Base-by-base conservation (phyloP, 1,140 invertebrate genomes). In the Solenopsis fugax region DNA sequence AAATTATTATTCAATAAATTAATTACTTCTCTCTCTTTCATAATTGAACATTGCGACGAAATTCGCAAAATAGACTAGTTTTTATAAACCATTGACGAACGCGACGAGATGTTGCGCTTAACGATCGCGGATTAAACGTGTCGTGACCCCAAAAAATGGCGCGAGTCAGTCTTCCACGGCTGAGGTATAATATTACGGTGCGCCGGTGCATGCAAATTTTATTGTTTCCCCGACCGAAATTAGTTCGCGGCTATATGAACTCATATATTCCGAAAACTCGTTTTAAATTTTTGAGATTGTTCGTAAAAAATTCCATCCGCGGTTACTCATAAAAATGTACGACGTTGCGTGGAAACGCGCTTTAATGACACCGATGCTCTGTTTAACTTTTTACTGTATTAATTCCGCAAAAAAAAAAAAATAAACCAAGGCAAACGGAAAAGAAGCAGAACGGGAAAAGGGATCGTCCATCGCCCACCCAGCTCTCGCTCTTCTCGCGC, bases 201-300 rank as follows among this genome's bases (percentile, higher is more conserved):
- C 64, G 52, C 50, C 50, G 73, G 84, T 67, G 67, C 69, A 82
- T 85, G 76, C 84, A 86, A 86, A 86, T 67, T 65, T 86, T 81
- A 86, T 86, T 81, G 75, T 73, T 81, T 81, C 73, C 72, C 60
- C 62, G 75, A 67, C 84, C 58, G 76, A 77, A 86, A 86, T 86
- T 86, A 86, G 75, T 80, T 86, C 37, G 84, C 75, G 24, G 64
- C 73, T 80, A 80, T 81, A 81, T 81, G 76, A 81, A 81, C 76
- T 81, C 76, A 45, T 77, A 73, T 82, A 82, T 82, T 82, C 80
- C 67, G 41, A 73, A 67, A 86, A 81, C 75, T 65, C 75, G 75
- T 64, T 86, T 86, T 80, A 86, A 86, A 86, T 86, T 80, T 86
- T 86, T 86, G 73, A 86, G 64, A 80, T 77, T 67, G 84, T 86